Conservation (phyloP, 2,113 vertebrate genomes). For the Callipepla californica region DNA sequence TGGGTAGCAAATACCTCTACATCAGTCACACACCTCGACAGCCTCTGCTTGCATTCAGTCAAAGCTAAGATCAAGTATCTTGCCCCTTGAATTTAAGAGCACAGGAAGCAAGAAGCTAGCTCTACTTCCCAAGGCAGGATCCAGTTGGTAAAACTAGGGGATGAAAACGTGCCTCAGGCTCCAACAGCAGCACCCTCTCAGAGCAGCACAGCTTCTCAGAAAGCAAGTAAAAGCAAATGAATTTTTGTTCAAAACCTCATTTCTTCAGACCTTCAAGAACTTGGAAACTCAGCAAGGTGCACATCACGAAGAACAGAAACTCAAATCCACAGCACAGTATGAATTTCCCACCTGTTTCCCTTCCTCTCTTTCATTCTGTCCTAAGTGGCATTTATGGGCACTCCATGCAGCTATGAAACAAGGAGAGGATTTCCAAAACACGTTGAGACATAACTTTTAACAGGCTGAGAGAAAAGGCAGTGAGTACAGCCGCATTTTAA, state of each 20-base stretch:
- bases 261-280: slow-evolving; percentile 3
- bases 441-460: neutral
- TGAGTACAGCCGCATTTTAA: neutral
- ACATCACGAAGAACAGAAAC: neutral
- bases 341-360: neutral
- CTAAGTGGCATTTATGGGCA: neutral
- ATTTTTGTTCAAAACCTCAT: neutral
- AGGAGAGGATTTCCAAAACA: neutral
- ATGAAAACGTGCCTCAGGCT: neutral
- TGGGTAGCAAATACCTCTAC: neutral
- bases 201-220: neutral
- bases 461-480: neutral
- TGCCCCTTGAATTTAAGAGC: neutral
- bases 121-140: neutral
- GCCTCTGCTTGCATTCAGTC: neutral
- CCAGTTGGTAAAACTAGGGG: neutral
- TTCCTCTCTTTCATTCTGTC: neutral
- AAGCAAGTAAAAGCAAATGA: neutral
- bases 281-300: neutral
- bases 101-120: neutral
- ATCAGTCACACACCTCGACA: neutral
- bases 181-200: neutral
- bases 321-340: neutral
- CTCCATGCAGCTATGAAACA: neutral
- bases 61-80: neutral